These are phyloP conservation scores for Natrix natrix DNA, from an alignment of 2,797 vertebrate species.

Conservation along the genomic window DNA sequence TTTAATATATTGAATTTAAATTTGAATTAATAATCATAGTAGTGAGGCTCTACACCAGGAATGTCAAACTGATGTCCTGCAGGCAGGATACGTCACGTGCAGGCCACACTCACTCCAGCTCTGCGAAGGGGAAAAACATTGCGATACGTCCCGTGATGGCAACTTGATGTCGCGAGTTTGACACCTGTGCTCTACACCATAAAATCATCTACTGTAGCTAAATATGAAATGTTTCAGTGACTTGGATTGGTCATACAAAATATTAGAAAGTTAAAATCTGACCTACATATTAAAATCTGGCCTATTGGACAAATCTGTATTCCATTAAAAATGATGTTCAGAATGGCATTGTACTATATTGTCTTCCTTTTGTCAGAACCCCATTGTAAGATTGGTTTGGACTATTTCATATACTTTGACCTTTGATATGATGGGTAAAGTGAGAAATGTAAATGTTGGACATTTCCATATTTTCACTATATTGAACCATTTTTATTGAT, in stretches of 20 bases:
- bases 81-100: too few relatives aligned
- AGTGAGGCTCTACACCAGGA: not conserved
- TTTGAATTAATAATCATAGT: conserved; percentile 33
- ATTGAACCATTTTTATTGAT: not conserved
- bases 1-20: conserved; percentile 44
- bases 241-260: not conserved
- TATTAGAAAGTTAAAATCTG: not conserved
- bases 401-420: not conserved
- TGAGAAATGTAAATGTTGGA: not conserved
- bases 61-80: not conserved
- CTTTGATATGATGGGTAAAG: not conserved
- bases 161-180: too few relatives aligned
- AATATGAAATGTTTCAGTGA: not conserved
- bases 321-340: not conserved
- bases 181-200: not conserved
- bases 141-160: fast-evolving
- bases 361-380: not conserved
- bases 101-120: too few relatives aligned
- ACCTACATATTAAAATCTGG: not conserved
- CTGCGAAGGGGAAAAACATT: fast-evolving
- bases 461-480: not conserved
- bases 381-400: not conserved
- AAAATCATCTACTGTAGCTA: conserved; percentile 1
- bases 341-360: not conserved
- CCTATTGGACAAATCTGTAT: not conserved